These are phyloP conservation scores for Heliocidaris erythrogramma DNA, from an alignment of 35 echinoderm and acorn worm species.

Conservation along the genomic window DNA sequence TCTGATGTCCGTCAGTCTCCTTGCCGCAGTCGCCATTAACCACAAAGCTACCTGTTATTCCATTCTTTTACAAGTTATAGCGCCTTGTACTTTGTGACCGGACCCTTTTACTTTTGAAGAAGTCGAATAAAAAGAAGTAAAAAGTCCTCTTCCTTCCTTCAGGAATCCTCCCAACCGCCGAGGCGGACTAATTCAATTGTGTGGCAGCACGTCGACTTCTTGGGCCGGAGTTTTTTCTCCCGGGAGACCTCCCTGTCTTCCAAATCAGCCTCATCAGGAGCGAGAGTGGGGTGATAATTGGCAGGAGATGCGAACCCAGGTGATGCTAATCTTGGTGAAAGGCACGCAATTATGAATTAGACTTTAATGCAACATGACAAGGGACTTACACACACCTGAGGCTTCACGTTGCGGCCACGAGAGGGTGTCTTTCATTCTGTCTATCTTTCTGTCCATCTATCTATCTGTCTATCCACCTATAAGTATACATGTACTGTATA, in stretches of 20 bases:
- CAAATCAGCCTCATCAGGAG: neutral
- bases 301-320: neutral
- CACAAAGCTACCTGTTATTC: too few species aligned
- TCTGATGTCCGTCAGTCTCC: too few species aligned
- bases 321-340: neutral
- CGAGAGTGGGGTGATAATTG: neutral
- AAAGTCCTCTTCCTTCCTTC: neutral
- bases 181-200: conserved; percentile 13
- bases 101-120: neutral
- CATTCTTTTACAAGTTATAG: neutral
- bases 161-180: neutral
- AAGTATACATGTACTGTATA: too few species aligned
- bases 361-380: neutral
- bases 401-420: neutral
- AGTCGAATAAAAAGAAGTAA: neutral
- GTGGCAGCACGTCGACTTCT: neutral
- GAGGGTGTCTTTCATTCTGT: neutral
- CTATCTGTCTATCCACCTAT: neutral
- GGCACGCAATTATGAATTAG: conserved; percentile 35
- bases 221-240: neutral
- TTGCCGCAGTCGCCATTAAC: too few species aligned
- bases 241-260: neutral
- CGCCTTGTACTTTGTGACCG: neutral
- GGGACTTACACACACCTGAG: conserved; percentile 17
- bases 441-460: neutral